Percentiles rank a stretch among this genome's conserved stretches.
phyloP scores from a whole-genome alignment of 2,888 invertebrate species.

The Aporophyla nigra region DNA sequence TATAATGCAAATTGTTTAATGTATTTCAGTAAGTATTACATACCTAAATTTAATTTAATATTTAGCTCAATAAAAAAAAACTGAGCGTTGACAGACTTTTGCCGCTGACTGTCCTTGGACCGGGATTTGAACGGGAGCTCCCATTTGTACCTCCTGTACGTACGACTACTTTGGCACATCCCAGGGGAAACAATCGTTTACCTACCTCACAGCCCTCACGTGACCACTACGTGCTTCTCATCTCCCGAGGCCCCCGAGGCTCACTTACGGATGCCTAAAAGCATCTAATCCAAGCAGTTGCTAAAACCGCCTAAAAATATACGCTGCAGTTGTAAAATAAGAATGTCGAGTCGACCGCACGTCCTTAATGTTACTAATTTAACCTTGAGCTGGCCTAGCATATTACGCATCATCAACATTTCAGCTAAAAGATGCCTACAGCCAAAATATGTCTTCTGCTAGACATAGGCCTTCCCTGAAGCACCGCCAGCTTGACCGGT shows the following conservation, averaged over 20 bases:
- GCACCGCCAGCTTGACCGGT: too few species aligned
- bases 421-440: too few species aligned
- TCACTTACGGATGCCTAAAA: background rate
- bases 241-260: background rate
- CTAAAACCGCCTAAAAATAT: background rate
- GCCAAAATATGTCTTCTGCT: too few species aligned
- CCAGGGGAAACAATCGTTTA: background rate
- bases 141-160: slow-evolving; percentile 4
- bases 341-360: background rate
- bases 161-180: slow-evolving; percentile 4
- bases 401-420: background rate
- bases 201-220: background rate
- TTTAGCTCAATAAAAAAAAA: background rate
- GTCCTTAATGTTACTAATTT: background rate
- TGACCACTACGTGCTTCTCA: slow-evolving; percentile 2
- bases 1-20: too few species aligned
- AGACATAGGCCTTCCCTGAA: too few species aligned
- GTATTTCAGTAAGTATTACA: too few species aligned
- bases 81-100: background rate
- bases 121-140: background rate
- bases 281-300: background rate
- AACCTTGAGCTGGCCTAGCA: background rate
- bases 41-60: too few species aligned
- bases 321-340: background rate
- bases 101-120: background rate